Evolutionary conservation across 2,797 vertebrate genomes (phyloP).

Genomic region (Tangara arthus): DNA sequence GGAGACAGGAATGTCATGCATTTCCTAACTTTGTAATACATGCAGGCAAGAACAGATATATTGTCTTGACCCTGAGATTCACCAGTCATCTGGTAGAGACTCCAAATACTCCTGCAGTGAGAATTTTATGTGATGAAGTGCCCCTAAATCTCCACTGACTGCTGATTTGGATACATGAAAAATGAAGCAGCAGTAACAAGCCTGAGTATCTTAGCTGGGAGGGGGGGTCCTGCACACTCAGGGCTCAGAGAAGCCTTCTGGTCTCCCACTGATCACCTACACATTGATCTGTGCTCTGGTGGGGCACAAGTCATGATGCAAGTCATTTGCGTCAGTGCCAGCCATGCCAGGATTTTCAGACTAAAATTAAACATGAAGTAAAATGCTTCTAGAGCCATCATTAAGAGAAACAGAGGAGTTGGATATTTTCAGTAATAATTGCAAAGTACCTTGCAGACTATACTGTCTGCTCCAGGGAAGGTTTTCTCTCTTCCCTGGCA

Average conservation of each 20-base stretch:
- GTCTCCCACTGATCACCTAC: not conserved
- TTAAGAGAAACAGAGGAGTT: not conserved
- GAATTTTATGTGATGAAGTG: not conserved
- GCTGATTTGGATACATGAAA: not conserved
- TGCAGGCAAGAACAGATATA: not conserved
- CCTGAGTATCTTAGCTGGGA: not conserved
- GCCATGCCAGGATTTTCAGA: not conserved
- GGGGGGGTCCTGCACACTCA: not conserved
- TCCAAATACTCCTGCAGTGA: not conserved
- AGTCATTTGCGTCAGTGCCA: not conserved
- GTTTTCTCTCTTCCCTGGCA: constrained; percentile 3
- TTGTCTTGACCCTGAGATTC: not conserved
- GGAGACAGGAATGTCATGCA: not conserved
- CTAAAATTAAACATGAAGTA: not conserved
- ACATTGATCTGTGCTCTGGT: not conserved
- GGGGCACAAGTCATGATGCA: not conserved
- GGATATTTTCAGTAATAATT: not conserved
- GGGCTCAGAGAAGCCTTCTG: not conserved
- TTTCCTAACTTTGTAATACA: not conserved
- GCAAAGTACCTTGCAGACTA: not conserved
- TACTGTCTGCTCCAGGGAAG: not conserved
- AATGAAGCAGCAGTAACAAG: not conserved
- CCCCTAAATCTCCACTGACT: not conserved
- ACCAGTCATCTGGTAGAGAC: not conserved
- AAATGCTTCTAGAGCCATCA: not conserved